phyloP scores from a whole-genome alignment of 2,797 vertebrate species.

The Staurois parvus region DNA sequence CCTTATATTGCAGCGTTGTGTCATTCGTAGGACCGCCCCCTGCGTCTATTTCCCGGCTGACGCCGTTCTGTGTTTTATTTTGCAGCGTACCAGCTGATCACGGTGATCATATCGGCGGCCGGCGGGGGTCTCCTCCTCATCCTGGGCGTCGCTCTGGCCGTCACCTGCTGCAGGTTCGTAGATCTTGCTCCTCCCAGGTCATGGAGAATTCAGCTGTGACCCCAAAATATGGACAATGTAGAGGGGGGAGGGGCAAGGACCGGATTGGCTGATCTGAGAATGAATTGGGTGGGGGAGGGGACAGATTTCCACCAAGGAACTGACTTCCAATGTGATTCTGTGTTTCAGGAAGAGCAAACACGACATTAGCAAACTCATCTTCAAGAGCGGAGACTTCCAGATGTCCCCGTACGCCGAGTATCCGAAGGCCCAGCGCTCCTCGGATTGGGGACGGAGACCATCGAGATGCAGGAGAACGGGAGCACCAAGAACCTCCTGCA shows the following conservation, averaged over 20 bases:
- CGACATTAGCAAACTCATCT: constrained; percentile 98
- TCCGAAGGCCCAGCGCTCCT: constrained; percentile 89
- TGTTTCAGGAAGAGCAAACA: constrained; percentile 92
- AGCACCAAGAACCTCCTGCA: constrained; percentile 98
- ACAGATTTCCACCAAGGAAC: not conserved
- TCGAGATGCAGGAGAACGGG: constrained; percentile 98
- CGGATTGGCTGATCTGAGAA: too few relatives aligned
- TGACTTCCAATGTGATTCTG: not conserved
- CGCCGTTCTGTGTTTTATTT: not conserved
- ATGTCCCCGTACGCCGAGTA: constrained; percentile 96
- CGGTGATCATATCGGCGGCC: constrained; percentile 91
- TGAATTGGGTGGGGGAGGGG: too few relatives aligned
- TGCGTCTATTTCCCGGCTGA: too few relatives aligned
- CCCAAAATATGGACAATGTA: too few relatives aligned
- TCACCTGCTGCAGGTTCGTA: constrained; percentile 93
- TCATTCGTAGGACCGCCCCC: too few relatives aligned
- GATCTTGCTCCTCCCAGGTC: too few relatives aligned
- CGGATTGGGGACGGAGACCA: constrained; percentile 96
- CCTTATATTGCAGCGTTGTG: too few relatives aligned
- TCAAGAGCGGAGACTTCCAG: constrained; percentile 96
- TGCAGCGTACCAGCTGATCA: constrained; percentile 95
- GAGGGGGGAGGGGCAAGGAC: too few relatives aligned
- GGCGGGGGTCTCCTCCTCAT: constrained; percentile 90
- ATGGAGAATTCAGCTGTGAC: too few relatives aligned
- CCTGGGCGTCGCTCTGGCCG: constrained; percentile 86